phyloP scores from a whole-genome alignment of 2,797 vertebrate species.

The Podargus strigoides region DNA sequence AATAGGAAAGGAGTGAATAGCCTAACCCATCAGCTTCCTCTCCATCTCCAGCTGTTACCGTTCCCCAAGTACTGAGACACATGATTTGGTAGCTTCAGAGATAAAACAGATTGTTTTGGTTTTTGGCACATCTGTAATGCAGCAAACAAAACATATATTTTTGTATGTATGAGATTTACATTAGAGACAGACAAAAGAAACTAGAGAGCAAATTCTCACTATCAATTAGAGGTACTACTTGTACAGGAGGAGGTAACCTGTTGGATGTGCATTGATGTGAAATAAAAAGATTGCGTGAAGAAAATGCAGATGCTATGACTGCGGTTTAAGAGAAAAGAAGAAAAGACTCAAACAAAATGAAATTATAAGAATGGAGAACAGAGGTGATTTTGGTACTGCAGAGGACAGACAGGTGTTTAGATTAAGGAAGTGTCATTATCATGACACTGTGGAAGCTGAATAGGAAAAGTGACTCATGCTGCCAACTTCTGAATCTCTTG shows the following conservation, averaged over 20 bases:
- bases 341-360: background rate
- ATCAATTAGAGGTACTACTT: background rate
- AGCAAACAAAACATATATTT: background rate
- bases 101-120: background rate
- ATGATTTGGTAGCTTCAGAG: background rate
- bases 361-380: background rate
- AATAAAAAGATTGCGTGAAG: background rate
- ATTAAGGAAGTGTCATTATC: background rate
- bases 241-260: background rate
- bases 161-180: background rate
- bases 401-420: background rate
- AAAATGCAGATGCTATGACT: background rate
- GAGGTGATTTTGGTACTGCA: background rate
- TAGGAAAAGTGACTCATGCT: background rate
- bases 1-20: background rate
- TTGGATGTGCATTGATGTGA: background rate
- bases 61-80: background rate
- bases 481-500: background rate
- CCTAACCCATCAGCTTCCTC: background rate
- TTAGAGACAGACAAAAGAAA: background rate
- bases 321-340: background rate
- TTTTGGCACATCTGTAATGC: background rate
- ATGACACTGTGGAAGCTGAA: background rate
- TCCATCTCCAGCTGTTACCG: background rate
- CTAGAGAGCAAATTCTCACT: background rate